A percentile compares a stretch with the other conserved stretches of the same genome.
Conservation (phyloP, 2,888 invertebrate species). For the Autographa pulchrina region DNA sequence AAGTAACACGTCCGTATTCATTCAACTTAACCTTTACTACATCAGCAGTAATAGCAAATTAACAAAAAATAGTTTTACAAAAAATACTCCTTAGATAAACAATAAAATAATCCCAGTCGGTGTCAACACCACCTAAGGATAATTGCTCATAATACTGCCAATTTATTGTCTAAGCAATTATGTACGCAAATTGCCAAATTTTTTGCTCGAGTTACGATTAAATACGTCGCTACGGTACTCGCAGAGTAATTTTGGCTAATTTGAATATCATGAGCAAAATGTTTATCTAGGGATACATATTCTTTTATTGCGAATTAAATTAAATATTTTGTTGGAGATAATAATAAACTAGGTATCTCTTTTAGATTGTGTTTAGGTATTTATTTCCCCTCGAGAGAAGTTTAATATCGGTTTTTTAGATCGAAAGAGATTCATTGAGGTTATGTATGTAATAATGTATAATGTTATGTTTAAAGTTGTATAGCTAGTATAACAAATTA, state of each 20-base stretch:
- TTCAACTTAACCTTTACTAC: too few relatives aligned
- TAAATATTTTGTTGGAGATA: neutral
- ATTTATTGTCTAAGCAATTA: conserved; percentile 46
- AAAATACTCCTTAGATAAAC: neutral
- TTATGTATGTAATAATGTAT: too few relatives aligned
- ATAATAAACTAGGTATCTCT: neutral
- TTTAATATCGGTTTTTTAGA: too few relatives aligned
- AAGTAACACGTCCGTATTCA: too few relatives aligned
- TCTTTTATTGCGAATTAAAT: conserved; percentile 14
- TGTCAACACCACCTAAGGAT: neutral
- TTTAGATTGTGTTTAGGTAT: neutral
- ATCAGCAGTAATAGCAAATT: too few relatives aligned
- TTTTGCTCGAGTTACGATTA: conserved; percentile 38
- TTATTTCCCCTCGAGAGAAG: neutral
- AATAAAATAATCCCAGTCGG: neutral
- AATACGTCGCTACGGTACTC: conserved; percentile 32
- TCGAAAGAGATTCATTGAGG: too few relatives aligned
- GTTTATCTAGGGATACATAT: conserved; percentile 8
- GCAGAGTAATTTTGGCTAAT: conserved; percentile 29
- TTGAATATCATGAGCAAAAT: conserved; percentile 32
- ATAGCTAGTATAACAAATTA: too few relatives aligned
- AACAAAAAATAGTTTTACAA: too few relatives aligned
- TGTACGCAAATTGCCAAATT: conserved; percentile 44
- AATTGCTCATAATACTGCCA: conserved; percentile 30
- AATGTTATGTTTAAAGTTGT: too few relatives aligned